These are phyloP conservation scores for Anabas testudineus DNA, from an alignment of 2,797 vertebrate species.

Conservation along the genomic window DNA sequence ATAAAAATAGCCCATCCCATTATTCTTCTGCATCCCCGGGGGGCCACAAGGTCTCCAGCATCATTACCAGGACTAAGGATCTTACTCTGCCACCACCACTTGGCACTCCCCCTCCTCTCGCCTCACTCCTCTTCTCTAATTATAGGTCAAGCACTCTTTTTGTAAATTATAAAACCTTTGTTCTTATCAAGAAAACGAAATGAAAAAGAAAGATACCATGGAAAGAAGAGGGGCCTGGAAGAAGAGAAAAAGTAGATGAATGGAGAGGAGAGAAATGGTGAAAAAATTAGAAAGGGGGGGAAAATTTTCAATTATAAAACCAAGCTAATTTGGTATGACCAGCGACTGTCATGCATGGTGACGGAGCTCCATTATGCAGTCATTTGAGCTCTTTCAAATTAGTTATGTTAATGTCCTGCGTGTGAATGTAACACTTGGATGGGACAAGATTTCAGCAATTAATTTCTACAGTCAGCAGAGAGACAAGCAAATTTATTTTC, in stretches of 20 bases:
- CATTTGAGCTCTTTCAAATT: slow-evolving; percentile 99
- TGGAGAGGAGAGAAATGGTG: slow-evolving; percentile 71
- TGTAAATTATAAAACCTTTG: slow-evolving; percentile 99
- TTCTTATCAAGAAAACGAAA: slow-evolving; percentile 91
- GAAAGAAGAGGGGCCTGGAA: slow-evolving; percentile 49
- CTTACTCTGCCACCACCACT: slow-evolving; percentile 93
- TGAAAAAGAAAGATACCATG: slow-evolving; percentile 69
- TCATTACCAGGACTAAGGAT: slow-evolving; percentile 99
- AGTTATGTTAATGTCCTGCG: slow-evolving; percentile 99
- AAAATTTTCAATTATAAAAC: slow-evolving; percentile 98
- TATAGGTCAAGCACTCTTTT: slow-evolving; percentile 99
- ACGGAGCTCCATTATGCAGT: slow-evolving; percentile 99
- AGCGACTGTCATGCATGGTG: slow-evolving; percentile 98
- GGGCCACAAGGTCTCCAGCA: slow-evolving; percentile 97
- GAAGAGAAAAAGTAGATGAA: slow-evolving; percentile 71
- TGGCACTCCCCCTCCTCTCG: slow-evolving; percentile 83
- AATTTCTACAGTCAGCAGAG: slow-evolving; percentile 99
- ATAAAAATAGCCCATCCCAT: slow-evolving; percentile 99
- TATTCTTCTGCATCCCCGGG: slow-evolving; percentile 95
- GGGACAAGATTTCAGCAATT: slow-evolving; percentile 99
- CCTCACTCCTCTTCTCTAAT: slow-evolving; percentile 93
- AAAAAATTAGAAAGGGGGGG: slow-evolving; percentile 83
- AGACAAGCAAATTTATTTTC: slow-evolving; percentile 99
- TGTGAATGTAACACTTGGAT: slow-evolving; percentile 99
- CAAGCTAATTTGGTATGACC: slow-evolving; percentile 99